phyloP scores from a whole-genome alignment of 2,888 invertebrate genomes.

The Trissolcus japonicus region DNA sequence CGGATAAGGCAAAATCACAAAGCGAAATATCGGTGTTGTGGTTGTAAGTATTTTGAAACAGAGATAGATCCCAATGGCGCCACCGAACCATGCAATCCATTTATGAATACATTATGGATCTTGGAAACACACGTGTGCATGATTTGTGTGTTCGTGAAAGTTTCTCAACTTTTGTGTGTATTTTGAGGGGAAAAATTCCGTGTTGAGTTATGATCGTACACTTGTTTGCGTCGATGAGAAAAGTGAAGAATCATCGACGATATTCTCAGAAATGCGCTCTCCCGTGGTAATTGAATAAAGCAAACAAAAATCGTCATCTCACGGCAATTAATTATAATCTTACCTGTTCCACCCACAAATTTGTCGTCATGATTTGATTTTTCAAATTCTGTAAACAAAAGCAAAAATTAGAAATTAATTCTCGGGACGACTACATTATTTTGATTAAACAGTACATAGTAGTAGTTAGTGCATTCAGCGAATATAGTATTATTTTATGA shows the following conservation, averaged over 20 bases:
- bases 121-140: slow-evolving; percentile 24
- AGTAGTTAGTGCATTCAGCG: no score
- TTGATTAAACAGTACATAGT: no score
- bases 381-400: slow-evolving; percentile 80
- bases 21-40: slow-evolving; percentile 43
- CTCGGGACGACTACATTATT: no score
- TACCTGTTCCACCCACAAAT: slow-evolving; percentile 83
- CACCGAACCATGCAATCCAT: slow-evolving; percentile 70
- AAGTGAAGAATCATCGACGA: neutral
- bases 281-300: neutral
- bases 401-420: slow-evolving; percentile 6
- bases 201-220: no score
- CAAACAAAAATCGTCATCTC: neutral
- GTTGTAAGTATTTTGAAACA: slow-evolving; percentile 43
- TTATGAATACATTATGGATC: slow-evolving; percentile 61
- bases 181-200: slow-evolving; percentile 1
- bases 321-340: neutral
- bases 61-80: slow-evolving; percentile 65
- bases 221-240: no score
- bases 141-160: slow-evolving; percentile 7
- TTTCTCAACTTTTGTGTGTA: neutral
- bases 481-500: no score
- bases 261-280: neutral
- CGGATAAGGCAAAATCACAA: slow-evolving; percentile 48
- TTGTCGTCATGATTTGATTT: slow-evolving; percentile 83